Base-by-base conservation (phyloP, 2,113 vertebrate genomes). In the Fulica atra region DNA sequence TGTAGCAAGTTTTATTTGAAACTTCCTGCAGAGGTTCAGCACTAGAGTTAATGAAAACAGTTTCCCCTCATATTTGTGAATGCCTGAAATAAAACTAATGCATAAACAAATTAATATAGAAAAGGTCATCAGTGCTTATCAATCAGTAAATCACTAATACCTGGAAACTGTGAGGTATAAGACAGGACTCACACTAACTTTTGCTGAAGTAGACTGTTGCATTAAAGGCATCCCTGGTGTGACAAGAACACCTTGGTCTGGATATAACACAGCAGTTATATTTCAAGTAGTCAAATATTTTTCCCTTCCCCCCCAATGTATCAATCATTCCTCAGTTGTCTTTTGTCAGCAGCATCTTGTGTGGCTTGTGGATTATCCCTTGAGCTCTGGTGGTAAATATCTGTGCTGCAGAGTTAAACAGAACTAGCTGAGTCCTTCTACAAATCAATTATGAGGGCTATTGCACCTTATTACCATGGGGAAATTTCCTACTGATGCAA, bases 111-210 rank as follows among this genome's bases (percentile, higher is more conserved):
- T 84, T 73, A 86, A 84, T 44, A 81, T 0, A 1, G 71, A 88
- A 94, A 92, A 96, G 79, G 86, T 86, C 74, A 82, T 44, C 56
- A 1, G 59, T 64, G 73, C 61, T 93, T 61, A 81, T 81, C 81
- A 80, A 89, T 86, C 11, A 73, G 11, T 84, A 73, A 51, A 51
- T 65, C 73, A 53, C 19, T 35, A 73, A 51, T 42, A 78, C 33
- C 57, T 84, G 78, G 69, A n/a, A 78, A 74, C 33, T 84, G 44
- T 40, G 54, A 86, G 54, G 60, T 38, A 38, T 33, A 73, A 81
- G 59, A 26, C 24, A 65, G 84, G 81, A 73, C 28, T 38, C 56
- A 33, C 0, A 0, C 23, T 65, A 36, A 74, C 8, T 78, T 81
- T 38, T 2, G 0, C 56, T 48, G 61, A 80, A 79, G 51, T 1